A percentile compares a stretch with the other conserved stretches of the same genome.
phyloP scores from a whole-genome alignment of 2,797 vertebrate species.

The Gallirallus australis region DNA sequence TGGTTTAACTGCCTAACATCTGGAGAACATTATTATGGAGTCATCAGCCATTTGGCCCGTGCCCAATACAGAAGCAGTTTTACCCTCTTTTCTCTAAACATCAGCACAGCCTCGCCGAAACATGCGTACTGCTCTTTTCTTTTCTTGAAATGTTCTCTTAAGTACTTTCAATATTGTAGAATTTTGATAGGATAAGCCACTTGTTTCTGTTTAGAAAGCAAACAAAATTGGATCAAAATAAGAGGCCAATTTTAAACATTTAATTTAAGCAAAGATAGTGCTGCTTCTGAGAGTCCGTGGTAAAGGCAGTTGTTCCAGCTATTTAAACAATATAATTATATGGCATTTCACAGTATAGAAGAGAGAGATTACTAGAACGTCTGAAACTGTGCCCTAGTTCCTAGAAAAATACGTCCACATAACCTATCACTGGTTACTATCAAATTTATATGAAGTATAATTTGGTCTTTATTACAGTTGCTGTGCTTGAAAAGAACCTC shows the following conservation, averaged over 20 bases:
- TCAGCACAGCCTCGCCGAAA: not conserved
- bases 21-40: constrained; percentile 49
- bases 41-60: constrained; percentile 20
- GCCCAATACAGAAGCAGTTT: not conserved
- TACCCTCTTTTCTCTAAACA: constrained; percentile 12
- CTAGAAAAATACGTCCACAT: constrained; percentile 67
- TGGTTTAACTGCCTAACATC: constrained; percentile 65
- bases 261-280: constrained; percentile 64
- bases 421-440: constrained; percentile 67
- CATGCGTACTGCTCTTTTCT: not conserved
- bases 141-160: not conserved
- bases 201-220: constrained; percentile 72
- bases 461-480: constrained; percentile 67
- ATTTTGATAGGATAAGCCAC: constrained; percentile 25
- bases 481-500: constrained; percentile 67
- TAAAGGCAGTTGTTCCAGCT: constrained; percentile 69
- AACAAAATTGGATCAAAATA: constrained; percentile 65
- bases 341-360: constrained; percentile 56
- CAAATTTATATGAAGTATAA: constrained; percentile 75
- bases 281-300: constrained; percentile 40
- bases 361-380: constrained; percentile 58
- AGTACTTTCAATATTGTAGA: not conserved
- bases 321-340: constrained; percentile 78
- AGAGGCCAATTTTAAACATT: constrained; percentile 58
- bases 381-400: constrained; percentile 39